Conservation (phyloP, 2,888 invertebrate species). For the Diplazon laetatorius region DNA sequence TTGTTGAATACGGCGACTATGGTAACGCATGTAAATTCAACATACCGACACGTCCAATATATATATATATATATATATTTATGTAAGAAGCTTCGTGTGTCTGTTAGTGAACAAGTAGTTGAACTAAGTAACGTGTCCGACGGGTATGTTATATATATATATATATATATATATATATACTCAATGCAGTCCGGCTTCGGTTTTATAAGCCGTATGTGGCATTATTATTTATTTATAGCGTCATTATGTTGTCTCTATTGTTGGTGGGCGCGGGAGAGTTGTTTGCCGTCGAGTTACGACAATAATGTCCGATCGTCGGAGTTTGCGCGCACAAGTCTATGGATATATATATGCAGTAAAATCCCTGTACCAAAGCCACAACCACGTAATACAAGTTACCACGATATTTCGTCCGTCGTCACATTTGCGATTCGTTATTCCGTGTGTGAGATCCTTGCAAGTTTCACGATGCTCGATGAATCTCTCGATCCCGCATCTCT, state of each 20-base stretch:
- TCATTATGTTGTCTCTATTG: constrained; percentile 79
- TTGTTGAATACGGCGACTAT: too few relatives aligned
- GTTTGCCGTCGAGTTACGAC: constrained; percentile 5
- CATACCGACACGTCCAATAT: too few relatives aligned
- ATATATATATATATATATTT: too few relatives aligned
- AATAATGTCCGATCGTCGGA: constrained; percentile 34
- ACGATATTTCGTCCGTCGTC: neutral
- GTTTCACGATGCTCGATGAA: too few relatives aligned
- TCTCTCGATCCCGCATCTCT: too few relatives aligned
- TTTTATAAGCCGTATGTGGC: constrained; percentile 69
- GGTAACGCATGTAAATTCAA: too few relatives aligned
- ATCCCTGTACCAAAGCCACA: constrained; percentile 22
- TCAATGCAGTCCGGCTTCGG: constrained; percentile 5
- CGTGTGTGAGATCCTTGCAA: too few relatives aligned
- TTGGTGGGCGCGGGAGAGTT: constrained; percentile 57
- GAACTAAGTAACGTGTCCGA: constrained; percentile 21
- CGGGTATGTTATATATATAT: neutral
- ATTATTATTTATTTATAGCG: constrained; percentile 80
- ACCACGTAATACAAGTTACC: too few relatives aligned
- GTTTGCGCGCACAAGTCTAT: constrained; percentile 25
- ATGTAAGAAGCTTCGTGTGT: neutral
- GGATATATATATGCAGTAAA: too few relatives aligned
- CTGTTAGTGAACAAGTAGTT: constrained; percentile 13
- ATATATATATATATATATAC: too few relatives aligned
- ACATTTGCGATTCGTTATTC: neutral